Evolutionary conservation across 2,888 invertebrate species (phyloP), one percentile per base, ranked within the genome.

Genomic region (Drosophila tanythrix): DNA sequence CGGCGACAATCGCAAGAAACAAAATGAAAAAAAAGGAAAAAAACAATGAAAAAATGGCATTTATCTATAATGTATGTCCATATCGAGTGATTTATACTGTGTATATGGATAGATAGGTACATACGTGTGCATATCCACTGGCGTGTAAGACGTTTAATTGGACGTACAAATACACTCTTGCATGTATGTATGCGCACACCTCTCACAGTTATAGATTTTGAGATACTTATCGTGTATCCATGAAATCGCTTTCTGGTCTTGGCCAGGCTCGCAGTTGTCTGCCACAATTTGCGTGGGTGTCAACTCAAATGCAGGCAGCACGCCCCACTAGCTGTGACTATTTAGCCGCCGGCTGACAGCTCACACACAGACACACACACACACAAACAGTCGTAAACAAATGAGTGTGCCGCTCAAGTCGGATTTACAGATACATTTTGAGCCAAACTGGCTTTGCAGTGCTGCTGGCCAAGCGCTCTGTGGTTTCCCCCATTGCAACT

Each of bases 231-330:
- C 85, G 66, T 61, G 35, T 79, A 80, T 74, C 74, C 70, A 74
- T 72, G 56, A 77, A 75, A 90, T 87, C 66, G 82, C 76, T 76
- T 81, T 81, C 70, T 69, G 57, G 55, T 62, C 50, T 64, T 66
- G 50, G 18, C 65, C 61, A 51, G 79, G 52, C 56, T 43, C 57
- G 53, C 60, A 56, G 43, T 62, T 63, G 74, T 62, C 61, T 72
- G 76, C 70, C 71, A 50, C 76, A 70, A 63, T 72, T 74, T 64
- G 88, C 70, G 88, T 90, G 90, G 88, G 90, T 82, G 88, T 88
- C 81, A 75, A 72, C 78, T 76, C 59, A 70, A 74, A 48, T 66
- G 64, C 59, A 38, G 66, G 71, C 66, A 64, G 58, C 57, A 66
- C 60, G 75, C 65, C 65, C 65, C 69, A 63, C 31, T 60, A 65